Evolutionary conservation across 2,113 vertebrate genomes (phyloP).

Genomic region (Scophthalmus maximus): DNA sequence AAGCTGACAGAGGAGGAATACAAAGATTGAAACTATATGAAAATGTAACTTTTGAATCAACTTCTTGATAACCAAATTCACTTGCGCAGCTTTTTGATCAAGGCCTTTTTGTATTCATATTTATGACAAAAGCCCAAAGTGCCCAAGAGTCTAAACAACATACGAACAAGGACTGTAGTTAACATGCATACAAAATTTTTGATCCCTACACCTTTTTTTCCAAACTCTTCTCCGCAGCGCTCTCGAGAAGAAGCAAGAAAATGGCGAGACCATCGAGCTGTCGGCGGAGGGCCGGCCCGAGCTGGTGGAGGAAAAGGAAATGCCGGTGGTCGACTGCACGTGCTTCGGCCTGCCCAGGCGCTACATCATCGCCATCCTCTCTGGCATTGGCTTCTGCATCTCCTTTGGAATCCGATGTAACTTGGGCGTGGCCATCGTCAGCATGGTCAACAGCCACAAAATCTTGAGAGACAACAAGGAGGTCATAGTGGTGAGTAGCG

Average conservation of each 20-base stretch:
- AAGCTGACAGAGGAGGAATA: background rate
- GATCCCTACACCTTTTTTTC: background rate
- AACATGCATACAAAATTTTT: no score
- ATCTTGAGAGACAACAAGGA: conserved; percentile 85
- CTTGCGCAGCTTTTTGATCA: no score
- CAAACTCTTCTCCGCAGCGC: conserved; percentile 70
- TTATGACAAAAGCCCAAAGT: no score
- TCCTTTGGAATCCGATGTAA: conserved; percentile 95
- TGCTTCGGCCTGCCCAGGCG: conserved; percentile 92
- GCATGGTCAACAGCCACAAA: conserved; percentile 95
- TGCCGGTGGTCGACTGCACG: conserved; percentile 90
- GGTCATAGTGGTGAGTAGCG: conserved; percentile 87
- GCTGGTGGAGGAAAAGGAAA: conserved; percentile 86
- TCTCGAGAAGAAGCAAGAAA: conserved; percentile 89
- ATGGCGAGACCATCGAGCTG: conserved; percentile 90
- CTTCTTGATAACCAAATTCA: no score
- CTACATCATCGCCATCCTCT: conserved; percentile 94
- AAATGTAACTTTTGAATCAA: no score
- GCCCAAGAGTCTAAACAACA: no score
- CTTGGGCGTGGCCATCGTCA: conserved; percentile 92
- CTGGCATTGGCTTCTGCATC: conserved; percentile 93
- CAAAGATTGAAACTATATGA: no score
- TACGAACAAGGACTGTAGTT: background rate
- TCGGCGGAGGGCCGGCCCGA: conserved; percentile 87
- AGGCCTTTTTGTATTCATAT: no score